Evolutionary conservation across 2,797 vertebrate genomes (phyloP).

Genomic region (Hirundo rustica): DNA sequence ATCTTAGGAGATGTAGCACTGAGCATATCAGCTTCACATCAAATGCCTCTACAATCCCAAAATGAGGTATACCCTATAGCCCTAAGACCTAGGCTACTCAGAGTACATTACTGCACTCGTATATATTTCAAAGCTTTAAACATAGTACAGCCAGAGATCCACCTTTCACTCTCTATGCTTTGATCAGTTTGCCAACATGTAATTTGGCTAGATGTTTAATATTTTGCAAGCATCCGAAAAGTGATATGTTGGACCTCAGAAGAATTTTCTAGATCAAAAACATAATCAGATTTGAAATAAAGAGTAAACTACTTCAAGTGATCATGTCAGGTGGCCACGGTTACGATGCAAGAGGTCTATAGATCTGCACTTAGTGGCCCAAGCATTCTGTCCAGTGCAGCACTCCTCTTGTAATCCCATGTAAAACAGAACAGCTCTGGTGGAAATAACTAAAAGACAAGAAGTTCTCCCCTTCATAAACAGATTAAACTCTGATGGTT

Average conservation of each 20-base stretch:
- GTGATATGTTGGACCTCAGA: background rate
- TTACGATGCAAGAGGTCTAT: background rate
- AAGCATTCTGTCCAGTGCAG: background rate
- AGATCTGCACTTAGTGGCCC: background rate
- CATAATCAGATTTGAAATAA: background rate
- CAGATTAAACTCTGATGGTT: background rate
- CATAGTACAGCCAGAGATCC: background rate
- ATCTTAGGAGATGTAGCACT: background rate
- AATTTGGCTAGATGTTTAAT: background rate
- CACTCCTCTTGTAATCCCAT: background rate
- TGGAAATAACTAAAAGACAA: background rate
- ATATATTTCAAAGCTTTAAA: background rate
- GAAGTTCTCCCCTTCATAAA: background rate
- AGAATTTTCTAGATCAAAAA: background rate
- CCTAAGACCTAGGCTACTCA: background rate
- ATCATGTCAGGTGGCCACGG: background rate
- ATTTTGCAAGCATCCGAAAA: background rate
- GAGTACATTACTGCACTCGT: no score
- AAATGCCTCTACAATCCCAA: background rate
- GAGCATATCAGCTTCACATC: background rate
- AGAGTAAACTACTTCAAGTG: background rate
- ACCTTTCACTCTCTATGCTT: background rate
- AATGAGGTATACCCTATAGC: background rate
- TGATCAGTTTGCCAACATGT: background rate
- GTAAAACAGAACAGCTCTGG: background rate